Evolutionary conservation across 2,888 invertebrate species (phyloP).

Genomic region (Coremacera marginata): DNA sequence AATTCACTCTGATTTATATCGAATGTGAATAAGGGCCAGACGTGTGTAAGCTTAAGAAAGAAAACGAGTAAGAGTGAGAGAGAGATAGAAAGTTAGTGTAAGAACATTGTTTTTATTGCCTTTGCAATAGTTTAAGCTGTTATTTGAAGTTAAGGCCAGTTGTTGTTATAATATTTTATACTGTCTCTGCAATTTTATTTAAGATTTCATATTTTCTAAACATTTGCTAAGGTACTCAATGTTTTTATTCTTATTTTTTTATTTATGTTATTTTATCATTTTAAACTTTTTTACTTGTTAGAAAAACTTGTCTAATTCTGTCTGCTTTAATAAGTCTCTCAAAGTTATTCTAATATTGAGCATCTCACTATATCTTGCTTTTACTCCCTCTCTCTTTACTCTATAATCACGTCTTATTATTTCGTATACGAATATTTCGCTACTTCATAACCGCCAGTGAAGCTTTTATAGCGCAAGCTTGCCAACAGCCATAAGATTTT

Average conservation of each 20-base stretch:
- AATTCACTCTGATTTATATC: not conserved
- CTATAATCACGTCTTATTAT: not conserved
- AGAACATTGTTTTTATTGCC: not conserved
- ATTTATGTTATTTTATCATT: not conserved
- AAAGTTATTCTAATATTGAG: not conserved
- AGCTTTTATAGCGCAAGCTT: not conserved
- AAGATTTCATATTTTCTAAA: not conserved
- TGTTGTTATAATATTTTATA: slow-evolving; percentile 2
- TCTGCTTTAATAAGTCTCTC: not conserved
- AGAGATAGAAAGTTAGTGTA: not conserved
- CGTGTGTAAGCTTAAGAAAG: slow-evolving; percentile 1
- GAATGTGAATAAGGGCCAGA: not conserved
- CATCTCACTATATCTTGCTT: not conserved
- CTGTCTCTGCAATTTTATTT: not conserved
- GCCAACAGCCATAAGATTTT: slow-evolving; percentile 20
- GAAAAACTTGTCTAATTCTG: not conserved
- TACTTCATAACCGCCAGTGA: not conserved
- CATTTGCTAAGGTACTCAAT: not conserved
- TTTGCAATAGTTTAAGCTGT: not conserved
- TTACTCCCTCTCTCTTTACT: not conserved
- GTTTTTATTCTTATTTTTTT: not conserved
- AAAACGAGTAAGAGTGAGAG: not conserved
- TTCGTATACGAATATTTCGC: not conserved
- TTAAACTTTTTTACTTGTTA: not conserved
- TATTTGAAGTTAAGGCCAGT: slow-evolving; percentile 14